Percentiles rank a stretch among this genome's conserved stretches.
These are phyloP conservation scores for Ethmia dodecea DNA, from an alignment of 2,888 invertebrate genomes.

Conservation along the genomic window DNA sequence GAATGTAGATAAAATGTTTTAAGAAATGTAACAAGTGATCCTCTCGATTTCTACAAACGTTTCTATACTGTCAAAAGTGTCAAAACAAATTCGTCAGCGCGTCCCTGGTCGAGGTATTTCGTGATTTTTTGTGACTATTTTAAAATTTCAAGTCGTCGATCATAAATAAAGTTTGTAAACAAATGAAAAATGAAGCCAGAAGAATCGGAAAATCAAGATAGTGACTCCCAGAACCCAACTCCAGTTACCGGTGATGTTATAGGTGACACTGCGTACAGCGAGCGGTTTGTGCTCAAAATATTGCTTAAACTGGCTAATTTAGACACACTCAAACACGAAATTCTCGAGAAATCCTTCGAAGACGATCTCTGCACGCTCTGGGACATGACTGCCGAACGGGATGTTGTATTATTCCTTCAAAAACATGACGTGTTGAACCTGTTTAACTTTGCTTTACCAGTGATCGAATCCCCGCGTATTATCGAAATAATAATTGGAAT, in stretches of 20 bases:
- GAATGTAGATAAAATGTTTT: no score
- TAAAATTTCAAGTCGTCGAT: no score
- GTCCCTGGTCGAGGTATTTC: no score
- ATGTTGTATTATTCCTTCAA: conserved; percentile 83
- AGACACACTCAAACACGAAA: conserved; percentile 65
- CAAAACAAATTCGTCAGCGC: no score
- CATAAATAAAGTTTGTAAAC: no score
- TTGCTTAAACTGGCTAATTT: conserved; percentile 79
- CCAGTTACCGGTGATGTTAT: conserved; percentile 85
- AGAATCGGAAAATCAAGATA: conserved; percentile 19
- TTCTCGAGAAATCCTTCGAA: conserved; percentile 81
- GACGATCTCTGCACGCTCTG: conserved; percentile 86
- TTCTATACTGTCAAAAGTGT: no score
- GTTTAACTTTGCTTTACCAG: conserved; percentile 75
- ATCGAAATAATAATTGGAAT: conserved; percentile 91
- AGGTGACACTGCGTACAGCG: conserved; percentile 88
- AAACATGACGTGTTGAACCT: conserved; percentile 82
- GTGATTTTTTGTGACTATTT: no score
- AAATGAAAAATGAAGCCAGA: conserved; percentile 39
- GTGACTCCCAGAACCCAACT: conserved; percentile 23
- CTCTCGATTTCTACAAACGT: no score
- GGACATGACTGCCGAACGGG: conserved; percentile 90
- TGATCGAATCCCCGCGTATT: conserved; percentile 79
- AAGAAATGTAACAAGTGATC: no score
- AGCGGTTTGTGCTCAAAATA: conserved; percentile 83